Evolutionary conservation across 30 jellyfish, hydroid and myxozoan genomes (phyloP), one percentile per base, ranked within the genome.

Genomic region (Euphysa ruthae): DNA sequence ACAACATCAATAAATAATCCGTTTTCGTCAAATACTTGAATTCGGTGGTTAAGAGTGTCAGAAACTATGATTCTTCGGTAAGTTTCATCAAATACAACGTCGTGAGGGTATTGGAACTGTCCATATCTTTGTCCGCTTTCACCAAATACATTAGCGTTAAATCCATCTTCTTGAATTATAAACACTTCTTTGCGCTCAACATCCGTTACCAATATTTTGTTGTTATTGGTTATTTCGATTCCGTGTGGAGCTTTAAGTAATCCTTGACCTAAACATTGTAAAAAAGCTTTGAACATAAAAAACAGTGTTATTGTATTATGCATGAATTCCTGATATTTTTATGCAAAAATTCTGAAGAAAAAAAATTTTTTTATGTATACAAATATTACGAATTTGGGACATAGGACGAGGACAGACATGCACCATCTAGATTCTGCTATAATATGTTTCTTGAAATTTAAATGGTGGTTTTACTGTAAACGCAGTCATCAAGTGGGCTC

Each of bases 171-270:
- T 33, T 63, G 64, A 44, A 63, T 63, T 7, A 63, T 63, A 34
- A 63, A 63, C 38, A 63, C 58, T 25, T 63, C 77, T 63, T 34
- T 63, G 21, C 77, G 42, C 32, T 63, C 77, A 20, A 63, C 77
- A 33, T 63, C 77, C 31, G 77, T 63, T 15, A 63, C 77, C 16
- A 63, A 44, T 1, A 63, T 63, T 20, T 49, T 42, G 24, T 63
- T 63, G 31, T 63, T 49, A 3, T 63, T 19, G 2, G 77, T 63
- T 24, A 63, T 63, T 22, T 24, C 22, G 19, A 63, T 63, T n/a
- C 77, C 77, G 46, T 63, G 77, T 7, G 77, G 77, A 25, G 77
- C 77, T 63, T 63, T 61, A 63, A 63, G 42, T 14, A 63, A 44
- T 6, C 77, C 77, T n/a, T 63, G 77, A 1, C 77, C 77, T 49